A percentile compares a stretch with the other conserved stretches of the same genome.
Evolutionary conservation across 1,140 invertebrate species (phyloP).

Genomic region (Listronotus bonariensis): DNA sequence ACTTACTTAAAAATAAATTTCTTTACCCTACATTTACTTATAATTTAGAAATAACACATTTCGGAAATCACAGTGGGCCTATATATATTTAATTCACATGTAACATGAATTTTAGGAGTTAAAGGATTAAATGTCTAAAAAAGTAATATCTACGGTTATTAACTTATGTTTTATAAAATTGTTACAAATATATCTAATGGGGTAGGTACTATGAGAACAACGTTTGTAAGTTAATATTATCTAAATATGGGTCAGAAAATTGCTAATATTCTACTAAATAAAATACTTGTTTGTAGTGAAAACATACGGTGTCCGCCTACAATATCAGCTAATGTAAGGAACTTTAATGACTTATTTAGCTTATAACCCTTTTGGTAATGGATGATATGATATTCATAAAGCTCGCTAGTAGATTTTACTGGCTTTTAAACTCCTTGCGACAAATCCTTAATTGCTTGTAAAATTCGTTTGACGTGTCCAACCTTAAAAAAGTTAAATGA

Average conservation of each 20-base stretch:
- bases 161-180: constrained; percentile 1
- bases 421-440: constrained; percentile 52
- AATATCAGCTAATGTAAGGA: constrained; percentile 15
- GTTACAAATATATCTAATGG: neutral
- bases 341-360: constrained; percentile 22
- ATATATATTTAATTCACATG: constrained; percentile 28
- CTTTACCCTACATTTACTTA: constrained; percentile 20
- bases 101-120: neutral
- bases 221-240: too few relatives aligned
- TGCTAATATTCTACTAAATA: neutral
- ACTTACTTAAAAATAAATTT: neutral
- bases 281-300: constrained; percentile 8
- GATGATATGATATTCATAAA: constrained; percentile 20
- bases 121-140: neutral
- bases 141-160: neutral
- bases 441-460: constrained; percentile 89
- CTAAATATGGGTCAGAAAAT: neutral
- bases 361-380: constrained; percentile 29
- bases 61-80: constrained; percentile 36
- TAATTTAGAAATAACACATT: constrained; percentile 33
- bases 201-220: neutral
- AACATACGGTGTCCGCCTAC: constrained; percentile 20
- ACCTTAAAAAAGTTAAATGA: constrained; percentile 27
- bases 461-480: constrained; percentile 91
- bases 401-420: neutral